These are phyloP conservation scores for Pocillopora grandis DNA, from an alignment of 92 coral and sea anemone species.

Conservation along the genomic window DNA sequence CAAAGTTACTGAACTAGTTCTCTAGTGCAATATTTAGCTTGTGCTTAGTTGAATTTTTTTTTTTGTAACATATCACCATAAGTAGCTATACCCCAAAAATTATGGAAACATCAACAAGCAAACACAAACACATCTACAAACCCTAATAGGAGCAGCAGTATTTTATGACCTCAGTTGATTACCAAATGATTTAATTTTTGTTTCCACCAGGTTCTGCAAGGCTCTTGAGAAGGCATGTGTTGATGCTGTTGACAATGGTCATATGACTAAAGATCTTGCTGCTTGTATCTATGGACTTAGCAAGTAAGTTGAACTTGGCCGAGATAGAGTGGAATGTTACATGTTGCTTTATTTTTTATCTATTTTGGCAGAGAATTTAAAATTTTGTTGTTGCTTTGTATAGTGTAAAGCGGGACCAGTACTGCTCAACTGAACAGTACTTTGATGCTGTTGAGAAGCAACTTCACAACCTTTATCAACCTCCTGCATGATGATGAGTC, in stretches of 20 bases:
- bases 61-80: too few species aligned
- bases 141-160: too few species aligned
- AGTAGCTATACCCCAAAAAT: too few species aligned
- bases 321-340: too few species aligned
- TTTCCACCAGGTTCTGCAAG: slow-evolving; percentile 69
- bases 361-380: neutral
- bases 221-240: slow-evolving; percentile 96
- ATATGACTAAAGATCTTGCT: slow-evolving; percentile 98
- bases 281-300: slow-evolving; percentile 92
- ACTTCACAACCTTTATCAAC: slow-evolving; percentile 67
- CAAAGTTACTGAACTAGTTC: too few species aligned
- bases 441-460: slow-evolving; percentile 88
- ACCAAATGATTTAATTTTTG: neutral
- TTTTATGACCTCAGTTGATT: too few species aligned
- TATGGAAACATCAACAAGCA: too few species aligned
- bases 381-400: slow-evolving; percentile 8
- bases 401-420: slow-evolving; percentile 97
- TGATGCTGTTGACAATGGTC: slow-evolving; percentile 83
- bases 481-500: neutral
- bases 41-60: too few species aligned
- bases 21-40: too few species aligned
- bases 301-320: slow-evolving; percentile 66
- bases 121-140: neutral
- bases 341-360: too few species aligned
- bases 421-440: slow-evolving; percentile 87